Percentiles rank a stretch among this genome's conserved stretches.
Conservation (phyloP, 2,888 invertebrate genomes). For the Spialia ferax region DNA sequence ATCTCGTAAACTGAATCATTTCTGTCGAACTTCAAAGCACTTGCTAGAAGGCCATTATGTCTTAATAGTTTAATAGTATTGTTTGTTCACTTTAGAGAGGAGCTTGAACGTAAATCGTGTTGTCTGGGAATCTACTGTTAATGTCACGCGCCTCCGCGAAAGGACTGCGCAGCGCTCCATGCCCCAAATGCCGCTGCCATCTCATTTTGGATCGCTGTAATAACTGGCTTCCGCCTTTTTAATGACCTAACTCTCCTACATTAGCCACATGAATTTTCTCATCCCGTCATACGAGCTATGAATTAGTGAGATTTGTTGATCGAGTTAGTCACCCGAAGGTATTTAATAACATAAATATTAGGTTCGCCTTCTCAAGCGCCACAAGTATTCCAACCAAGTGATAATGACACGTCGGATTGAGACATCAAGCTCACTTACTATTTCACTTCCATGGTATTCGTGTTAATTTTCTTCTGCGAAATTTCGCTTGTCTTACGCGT, state of each 20-base stretch:
- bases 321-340: background rate
- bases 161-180: conserved; percentile 59
- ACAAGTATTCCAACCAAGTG: background rate
- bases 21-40: conserved; percentile 14
- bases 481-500: conserved; percentile 26
- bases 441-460: conserved; percentile 12
- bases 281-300: background rate
- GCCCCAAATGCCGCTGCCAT: conserved; percentile 75
- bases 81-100: conserved; percentile 40
- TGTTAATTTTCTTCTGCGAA: conserved; percentile 29
- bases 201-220: conserved; percentile 63
- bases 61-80: conserved; percentile 17
- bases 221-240: conserved; percentile 50
- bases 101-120: conserved; percentile 49
- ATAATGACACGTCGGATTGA: background rate
- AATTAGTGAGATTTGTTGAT: background rate
- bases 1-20: background rate
- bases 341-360: background rate
- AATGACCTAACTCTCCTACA: background rate
- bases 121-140: conserved; percentile 56
- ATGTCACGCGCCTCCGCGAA: conserved; percentile 73
- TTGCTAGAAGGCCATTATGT: conserved; percentile 34
- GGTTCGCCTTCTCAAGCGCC: background rate
- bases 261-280: conserved; percentile 4
- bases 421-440: conserved; percentile 7